Evolutionary conservation across 2,797 vertebrate species (phyloP).

Genomic region (Prionace glauca): DNA sequence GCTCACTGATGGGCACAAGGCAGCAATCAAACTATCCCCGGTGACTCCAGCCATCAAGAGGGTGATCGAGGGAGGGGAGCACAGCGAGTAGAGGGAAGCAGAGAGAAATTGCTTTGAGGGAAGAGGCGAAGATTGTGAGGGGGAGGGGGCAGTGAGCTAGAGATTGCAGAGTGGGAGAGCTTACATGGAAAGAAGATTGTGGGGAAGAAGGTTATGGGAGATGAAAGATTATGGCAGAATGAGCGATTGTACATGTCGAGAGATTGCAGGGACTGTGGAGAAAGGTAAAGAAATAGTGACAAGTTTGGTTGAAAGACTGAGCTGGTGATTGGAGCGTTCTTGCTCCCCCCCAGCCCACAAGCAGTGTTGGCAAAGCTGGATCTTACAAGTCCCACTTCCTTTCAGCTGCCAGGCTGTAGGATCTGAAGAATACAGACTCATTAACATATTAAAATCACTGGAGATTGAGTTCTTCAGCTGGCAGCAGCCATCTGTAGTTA

Average conservation of each 20-base stretch:
- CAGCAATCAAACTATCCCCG: too few species aligned
- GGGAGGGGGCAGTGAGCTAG: neutral
- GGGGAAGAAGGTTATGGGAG: neutral
- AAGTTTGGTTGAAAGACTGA: neutral
- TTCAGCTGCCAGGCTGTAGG: too few species aligned
- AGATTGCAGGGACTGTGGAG: too few species aligned
- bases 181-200: neutral
- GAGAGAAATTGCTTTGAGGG: neutral
- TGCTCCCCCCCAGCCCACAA: neutral
- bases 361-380: neutral
- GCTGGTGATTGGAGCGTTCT: neutral
- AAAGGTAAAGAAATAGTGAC: neutral
- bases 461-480: too few species aligned
- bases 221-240: neutral
- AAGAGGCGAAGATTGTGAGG: neutral
- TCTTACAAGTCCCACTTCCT: too few species aligned
- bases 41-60: too few species aligned
- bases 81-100: neutral
- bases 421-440: too few species aligned
- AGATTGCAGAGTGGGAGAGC: neutral
- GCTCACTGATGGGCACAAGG: neutral
- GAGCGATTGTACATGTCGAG: neutral
- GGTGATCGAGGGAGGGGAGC: neutral
- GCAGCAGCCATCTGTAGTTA: too few species aligned
- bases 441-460: too few species aligned